Conservation (phyloP, 2,113 vertebrate genomes). For the Hemibagrus wyckioides region DNA sequence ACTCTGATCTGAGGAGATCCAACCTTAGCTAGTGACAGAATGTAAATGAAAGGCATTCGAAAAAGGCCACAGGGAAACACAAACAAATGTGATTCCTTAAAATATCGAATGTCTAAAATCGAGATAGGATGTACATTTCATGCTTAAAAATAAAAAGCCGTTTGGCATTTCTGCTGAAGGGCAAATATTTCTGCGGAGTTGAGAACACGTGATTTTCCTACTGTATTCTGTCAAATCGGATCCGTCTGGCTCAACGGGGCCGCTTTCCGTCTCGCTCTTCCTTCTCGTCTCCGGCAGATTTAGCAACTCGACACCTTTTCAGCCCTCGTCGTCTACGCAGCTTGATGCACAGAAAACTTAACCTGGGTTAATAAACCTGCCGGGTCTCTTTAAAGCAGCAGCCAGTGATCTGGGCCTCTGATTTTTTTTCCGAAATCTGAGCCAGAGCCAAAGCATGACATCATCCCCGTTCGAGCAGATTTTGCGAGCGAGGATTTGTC, state of each 20-base stretch:
- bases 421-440: constrained; percentile 7
- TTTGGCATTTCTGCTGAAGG: not conserved
- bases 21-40: constrained; percentile 12
- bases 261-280: not conserved
- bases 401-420: not conserved
- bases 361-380: constrained; percentile 6
- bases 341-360: not conserved
- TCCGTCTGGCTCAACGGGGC: not conserved
- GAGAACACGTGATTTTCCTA: not conserved
- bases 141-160: too few relatives aligned
- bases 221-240: not conserved
- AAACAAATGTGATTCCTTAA: constrained; percentile 2
- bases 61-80: not conserved
- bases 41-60: not conserved
- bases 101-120: not conserved
- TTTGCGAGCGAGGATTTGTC: constrained; percentile 3
- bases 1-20: constrained; percentile 32
- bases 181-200: not conserved
- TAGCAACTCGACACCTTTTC: not conserved
- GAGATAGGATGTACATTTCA: not conserved
- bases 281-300: not conserved
- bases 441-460: constrained; percentile 2
- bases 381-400: not conserved
- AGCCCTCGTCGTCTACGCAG: not conserved
- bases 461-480: not conserved